phyloP scores from a whole-genome alignment of 2,797 vertebrate species.

The Xyrichtys novacula region DNA sequence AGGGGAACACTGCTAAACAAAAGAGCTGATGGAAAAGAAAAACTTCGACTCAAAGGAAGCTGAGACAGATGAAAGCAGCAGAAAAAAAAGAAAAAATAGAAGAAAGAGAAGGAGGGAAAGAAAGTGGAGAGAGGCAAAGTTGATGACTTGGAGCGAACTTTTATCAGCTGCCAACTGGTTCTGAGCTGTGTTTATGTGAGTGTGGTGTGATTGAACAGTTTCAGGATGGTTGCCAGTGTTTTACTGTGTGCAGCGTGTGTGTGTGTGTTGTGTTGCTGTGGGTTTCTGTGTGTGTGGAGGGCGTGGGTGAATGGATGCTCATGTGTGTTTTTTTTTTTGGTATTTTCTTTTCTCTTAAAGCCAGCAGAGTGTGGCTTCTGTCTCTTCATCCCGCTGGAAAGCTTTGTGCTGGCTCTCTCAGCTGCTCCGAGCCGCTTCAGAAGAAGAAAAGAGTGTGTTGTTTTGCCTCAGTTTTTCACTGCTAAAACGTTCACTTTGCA shows the following conservation, averaged over 20 bases:
- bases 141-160: conserved; percentile 63
- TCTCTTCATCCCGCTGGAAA: conserved; percentile 30
- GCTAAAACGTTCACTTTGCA: background rate
- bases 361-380: conserved; percentile 51
- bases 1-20: background rate
- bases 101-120: background rate
- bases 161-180: conserved; percentile 72
- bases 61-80: conserved; percentile 29
- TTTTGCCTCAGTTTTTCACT: background rate
- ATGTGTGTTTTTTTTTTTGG: conserved; percentile 33
- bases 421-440: conserved; percentile 14
- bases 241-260: background rate
- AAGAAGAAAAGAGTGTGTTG: conserved; percentile 24
- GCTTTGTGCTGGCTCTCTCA: conserved; percentile 30
- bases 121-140: conserved; percentile 35
- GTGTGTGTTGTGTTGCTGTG: background rate
- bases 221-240: background rate
- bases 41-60: background rate
- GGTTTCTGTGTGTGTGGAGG: conserved; percentile 3
- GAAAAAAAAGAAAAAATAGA: background rate
- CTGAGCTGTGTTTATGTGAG: conserved; percentile 56
- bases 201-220: conserved; percentile 46
- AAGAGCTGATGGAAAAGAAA: background rate
- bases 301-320: conserved; percentile 50
- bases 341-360: conserved; percentile 46